Base-by-base conservation (phyloP, 2,113 vertebrate species). In the Heterotis niloticus region DNA sequence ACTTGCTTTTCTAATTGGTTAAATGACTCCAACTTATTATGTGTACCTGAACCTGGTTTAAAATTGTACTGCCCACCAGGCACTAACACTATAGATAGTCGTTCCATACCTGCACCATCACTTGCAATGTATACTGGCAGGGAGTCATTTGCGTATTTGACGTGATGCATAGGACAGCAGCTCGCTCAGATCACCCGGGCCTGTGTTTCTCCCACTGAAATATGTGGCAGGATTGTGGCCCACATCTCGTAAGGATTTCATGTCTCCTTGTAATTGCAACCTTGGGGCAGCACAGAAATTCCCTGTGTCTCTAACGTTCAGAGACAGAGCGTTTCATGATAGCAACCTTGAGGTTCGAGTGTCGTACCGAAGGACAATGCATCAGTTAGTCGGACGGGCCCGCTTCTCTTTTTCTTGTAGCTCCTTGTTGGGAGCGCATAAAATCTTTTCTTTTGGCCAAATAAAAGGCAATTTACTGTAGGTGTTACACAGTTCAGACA, bases 71-170 rank as follows among this genome's bases (percentile, higher is more conserved):
- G 24, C 51, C 57, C 51, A 57, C 54, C 5, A 74, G 54, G 71
- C 54, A 57, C 23, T 59, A 74, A n/a, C 16, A 57, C 71, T 56
- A 57, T 73, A 73, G 54, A 73, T 56, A 57, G 54, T 51, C 20
- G 10, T 20, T n/a, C 71, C 71, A 54, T 17, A 24, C 26, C 51
- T 51, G 24, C 57, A 52, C 54, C n/a, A 74, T 74, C 71, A 74
- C 23, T 26, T 24, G n/a, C 54, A 7, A 44, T 44, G 34, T 44
- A 2, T 44, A 2, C 34, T 44, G 34, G 52, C 54, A n/a, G n/a
- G 52, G 71, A 74, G 52, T 74, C 34, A 57, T 74, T 56, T 57
- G 57, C 57, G 71, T 74, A 74, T 74, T 56, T 74, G 54, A 74
- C 71, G 56, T 24, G 71, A 74, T 24, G 71, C 71, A 74, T 26